These are phyloP conservation scores for Macroglossus sobrinus DNA, from an alignment of 2,113 vertebrate species.

Conservation along the genomic window DNA sequence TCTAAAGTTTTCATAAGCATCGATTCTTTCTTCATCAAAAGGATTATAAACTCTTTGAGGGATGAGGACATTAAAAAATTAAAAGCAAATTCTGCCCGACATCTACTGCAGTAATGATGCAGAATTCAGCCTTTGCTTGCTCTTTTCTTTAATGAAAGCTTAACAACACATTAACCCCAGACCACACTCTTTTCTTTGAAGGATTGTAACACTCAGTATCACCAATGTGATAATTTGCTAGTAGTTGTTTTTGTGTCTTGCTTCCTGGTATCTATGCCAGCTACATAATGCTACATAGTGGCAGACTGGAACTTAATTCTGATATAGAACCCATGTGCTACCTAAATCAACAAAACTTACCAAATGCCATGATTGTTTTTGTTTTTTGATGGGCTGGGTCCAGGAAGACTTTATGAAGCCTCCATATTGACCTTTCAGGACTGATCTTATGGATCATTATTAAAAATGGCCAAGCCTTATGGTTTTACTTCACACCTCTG, in stretches of 20 bases:
- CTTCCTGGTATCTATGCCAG: not conserved
- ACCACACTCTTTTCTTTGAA: not conserved
- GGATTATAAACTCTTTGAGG: not conserved
- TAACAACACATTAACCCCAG: not conserved
- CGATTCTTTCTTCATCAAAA: not conserved
- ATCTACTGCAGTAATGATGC: not conserved
- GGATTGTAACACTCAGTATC: not conserved
- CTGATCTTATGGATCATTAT: not conserved
- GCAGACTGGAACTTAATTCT: not conserved
- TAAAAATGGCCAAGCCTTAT: not conserved
- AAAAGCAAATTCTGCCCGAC: too few species aligned
- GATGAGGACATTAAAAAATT: not conserved
- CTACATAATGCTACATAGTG: too few species aligned
- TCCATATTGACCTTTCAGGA: not conserved
- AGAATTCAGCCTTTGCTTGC: not conserved
- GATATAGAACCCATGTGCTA: not conserved
- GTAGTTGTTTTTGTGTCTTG: not conserved
- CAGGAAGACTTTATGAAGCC: not conserved
- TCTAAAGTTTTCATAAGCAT: not conserved
- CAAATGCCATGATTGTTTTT: not conserved
- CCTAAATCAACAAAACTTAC: not conserved
- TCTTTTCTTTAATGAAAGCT: not conserved
- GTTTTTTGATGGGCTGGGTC: not conserved
- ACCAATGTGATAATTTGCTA: not conserved
- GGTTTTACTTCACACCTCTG: not conserved